phyloP scores from a whole-genome alignment of 2,113 vertebrate species.

The Rhinoderma darwinii region DNA sequence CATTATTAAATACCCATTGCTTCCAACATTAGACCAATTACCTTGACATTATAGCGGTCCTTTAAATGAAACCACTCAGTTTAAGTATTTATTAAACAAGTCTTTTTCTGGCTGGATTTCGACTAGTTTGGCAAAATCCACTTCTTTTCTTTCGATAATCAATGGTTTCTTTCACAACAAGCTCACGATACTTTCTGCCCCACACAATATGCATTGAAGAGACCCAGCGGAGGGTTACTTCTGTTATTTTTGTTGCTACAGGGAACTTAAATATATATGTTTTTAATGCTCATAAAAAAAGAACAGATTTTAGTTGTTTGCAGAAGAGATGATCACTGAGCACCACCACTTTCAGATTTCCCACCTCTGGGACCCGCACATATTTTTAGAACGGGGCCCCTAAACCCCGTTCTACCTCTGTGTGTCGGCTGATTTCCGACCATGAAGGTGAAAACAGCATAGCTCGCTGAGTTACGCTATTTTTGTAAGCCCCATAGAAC shows the following conservation, averaged over 20 bases:
- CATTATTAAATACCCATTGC: conserved; percentile 32
- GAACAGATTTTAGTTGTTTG: neutral
- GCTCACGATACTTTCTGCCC: neutral
- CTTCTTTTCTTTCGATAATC: conserved; percentile 44
- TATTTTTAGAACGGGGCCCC: too few species aligned
- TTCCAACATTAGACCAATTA: conserved; percentile 42
- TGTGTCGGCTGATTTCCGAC: too few species aligned
- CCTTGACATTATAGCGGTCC: conserved; percentile 11
- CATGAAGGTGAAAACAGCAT: too few species aligned
- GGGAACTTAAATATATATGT: too few species aligned
- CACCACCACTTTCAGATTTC: neutral
- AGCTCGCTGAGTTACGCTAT: too few species aligned
- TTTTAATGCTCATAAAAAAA: neutral
- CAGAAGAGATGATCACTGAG: neutral
- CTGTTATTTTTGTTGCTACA: neutral
- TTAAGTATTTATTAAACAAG: conserved; percentile 48
- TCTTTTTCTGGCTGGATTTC: conserved; percentile 31
- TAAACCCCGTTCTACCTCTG: too few species aligned
- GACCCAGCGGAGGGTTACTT: neutral
- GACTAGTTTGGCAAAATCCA: conserved; percentile 18
- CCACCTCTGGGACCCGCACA: too few species aligned
- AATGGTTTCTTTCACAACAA: conserved; percentile 50
- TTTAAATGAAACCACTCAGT: conserved; percentile 21
- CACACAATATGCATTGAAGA: neutral
- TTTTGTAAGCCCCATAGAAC: too few species aligned